Percentiles rank a stretch among this genome's conserved stretches.
Conservation (phyloP, 1,140 invertebrate genomes). For the Drosophila subpulchrella region DNA sequence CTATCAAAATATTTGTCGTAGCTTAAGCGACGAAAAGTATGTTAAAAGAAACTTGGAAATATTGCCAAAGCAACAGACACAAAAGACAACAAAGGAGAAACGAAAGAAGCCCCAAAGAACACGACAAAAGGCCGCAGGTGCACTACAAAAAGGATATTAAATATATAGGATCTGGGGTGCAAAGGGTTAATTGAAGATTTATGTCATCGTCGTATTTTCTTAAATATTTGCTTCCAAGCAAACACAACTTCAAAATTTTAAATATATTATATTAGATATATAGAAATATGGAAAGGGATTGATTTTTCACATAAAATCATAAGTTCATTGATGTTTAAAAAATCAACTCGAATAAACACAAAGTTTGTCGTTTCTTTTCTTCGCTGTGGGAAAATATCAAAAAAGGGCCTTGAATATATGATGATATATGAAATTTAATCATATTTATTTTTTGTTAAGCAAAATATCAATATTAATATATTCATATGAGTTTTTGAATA, state of each 20-base stretch:
- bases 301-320: no score
- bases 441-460: no score
- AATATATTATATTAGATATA: no score
- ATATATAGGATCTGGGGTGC: background rate
- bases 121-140: constrained; percentile 8
- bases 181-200: constrained; percentile 37
- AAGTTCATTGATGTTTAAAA: no score
- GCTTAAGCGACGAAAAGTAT: constrained; percentile 48
- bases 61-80: constrained; percentile 25
- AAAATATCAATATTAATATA: no score
- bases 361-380: no score
- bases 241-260: background rate
- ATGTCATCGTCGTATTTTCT: constrained; percentile 6
- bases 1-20: constrained; percentile 64
- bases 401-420: no score
- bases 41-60: constrained; percentile 38
- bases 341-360: no score
- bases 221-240: background rate
- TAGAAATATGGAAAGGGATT: no score
- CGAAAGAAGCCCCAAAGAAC: background rate
- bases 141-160: constrained; percentile 15
- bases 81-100: background rate
- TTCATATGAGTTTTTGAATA: no score
- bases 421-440: no score
- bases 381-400: no score